These are phyloP conservation scores for Drosophila kanekoi DNA, from an alignment of 2,888 invertebrate species.

Conservation along the genomic window DNA sequence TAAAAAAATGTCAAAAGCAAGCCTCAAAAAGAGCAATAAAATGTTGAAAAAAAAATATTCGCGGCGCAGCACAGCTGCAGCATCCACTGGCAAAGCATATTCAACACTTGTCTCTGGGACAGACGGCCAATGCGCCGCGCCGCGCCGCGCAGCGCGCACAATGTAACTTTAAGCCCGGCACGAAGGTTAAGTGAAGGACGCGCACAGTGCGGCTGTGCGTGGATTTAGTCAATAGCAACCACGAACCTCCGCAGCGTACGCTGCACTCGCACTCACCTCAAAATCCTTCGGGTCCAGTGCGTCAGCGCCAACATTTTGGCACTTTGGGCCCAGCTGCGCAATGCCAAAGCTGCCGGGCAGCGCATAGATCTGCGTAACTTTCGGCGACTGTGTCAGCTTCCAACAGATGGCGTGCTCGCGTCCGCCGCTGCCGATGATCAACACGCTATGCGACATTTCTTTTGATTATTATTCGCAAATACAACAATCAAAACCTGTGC, in stretches of 20 bases:
- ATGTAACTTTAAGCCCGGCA: slow-evolving; percentile 40
- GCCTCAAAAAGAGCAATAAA: slow-evolving; percentile 40
- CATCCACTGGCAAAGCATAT: slow-evolving; percentile 1
- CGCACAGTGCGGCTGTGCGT: slow-evolving; percentile 4
- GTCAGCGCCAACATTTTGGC: slow-evolving; percentile 86
- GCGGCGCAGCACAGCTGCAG: slow-evolving; percentile 7
- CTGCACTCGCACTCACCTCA: slow-evolving; percentile 87
- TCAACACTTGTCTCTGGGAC: too few species aligned
- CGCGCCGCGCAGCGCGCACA: neutral
- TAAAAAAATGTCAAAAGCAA: slow-evolving; percentile 35
- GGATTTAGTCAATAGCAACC: slow-evolving; percentile 5
- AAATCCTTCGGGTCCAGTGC: slow-evolving; percentile 87
- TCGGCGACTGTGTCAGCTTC: slow-evolving; percentile 93
- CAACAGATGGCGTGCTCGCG: slow-evolving; percentile 98
- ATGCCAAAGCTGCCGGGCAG: slow-evolving; percentile 97
- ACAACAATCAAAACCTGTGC: slow-evolving; percentile 26
- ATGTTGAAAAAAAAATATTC: slow-evolving; percentile 28
- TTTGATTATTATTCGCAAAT: neutral
- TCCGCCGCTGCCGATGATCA: slow-evolving; percentile 96
- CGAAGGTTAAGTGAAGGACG: slow-evolving; percentile 65
- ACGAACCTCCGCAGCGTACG: slow-evolving; percentile 18
- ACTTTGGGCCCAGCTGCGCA: slow-evolving; percentile 87
- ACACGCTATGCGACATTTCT: slow-evolving; percentile 86
- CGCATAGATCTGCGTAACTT: slow-evolving; percentile 90
- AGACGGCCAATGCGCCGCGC: neutral